These are phyloP conservation scores for Strix occidentalis DNA, from an alignment of 2,797 vertebrate genomes.

Conservation along the genomic window DNA sequence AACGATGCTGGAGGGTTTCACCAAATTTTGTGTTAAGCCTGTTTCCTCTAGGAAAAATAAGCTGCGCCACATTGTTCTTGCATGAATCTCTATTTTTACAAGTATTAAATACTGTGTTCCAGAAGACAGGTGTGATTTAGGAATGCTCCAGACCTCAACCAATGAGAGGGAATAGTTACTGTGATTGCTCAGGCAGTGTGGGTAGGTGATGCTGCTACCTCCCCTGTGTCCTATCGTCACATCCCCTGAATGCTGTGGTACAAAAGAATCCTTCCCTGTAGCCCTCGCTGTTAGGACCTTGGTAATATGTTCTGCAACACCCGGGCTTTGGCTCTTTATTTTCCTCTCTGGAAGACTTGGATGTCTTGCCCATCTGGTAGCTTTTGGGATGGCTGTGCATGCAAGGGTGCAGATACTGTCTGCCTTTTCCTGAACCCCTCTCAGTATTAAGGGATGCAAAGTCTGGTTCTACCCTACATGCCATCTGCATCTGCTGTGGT, in stretches of 20 bases:
- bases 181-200: background rate
- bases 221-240: background rate
- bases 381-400: slow-evolving; percentile 39
- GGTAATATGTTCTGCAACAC: background rate
- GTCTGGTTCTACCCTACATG: background rate
- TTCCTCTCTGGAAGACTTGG: background rate
- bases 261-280: background rate
- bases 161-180: background rate
- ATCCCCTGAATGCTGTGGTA: background rate
- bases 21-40: background rate
- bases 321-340: background rate
- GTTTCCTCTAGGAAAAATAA: background rate
- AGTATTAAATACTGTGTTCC: background rate
- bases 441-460: slow-evolving; percentile 46
- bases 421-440: background rate
- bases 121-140: slow-evolving; percentile 35
- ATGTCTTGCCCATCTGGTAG: background rate
- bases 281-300: accelerated
- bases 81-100: background rate
- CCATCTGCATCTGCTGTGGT: background rate
- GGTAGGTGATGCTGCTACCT: background rate
- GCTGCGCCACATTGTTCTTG: background rate
- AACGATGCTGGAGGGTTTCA: background rate
- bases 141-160: background rate
- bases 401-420: slow-evolving; percentile 43